Evolutionary conservation across 64 coral and sea anemone species (phyloP).

Genomic region (Pocillopora damicornis): DNA sequence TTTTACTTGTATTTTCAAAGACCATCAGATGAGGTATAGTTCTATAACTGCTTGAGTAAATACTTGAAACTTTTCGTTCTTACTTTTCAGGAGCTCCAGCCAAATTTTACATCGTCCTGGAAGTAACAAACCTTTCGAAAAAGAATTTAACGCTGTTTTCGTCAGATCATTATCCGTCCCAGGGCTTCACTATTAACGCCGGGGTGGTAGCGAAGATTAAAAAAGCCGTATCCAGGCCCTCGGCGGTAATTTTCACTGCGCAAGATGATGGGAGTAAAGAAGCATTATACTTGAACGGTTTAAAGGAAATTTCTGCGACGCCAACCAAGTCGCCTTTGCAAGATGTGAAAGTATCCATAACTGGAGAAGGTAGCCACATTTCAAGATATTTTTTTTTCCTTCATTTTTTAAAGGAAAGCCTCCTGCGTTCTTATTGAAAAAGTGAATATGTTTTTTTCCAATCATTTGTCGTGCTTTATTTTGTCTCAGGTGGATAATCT

Average conservation of each 20-base stretch:
- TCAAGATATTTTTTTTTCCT: neutral
- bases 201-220: constrained; percentile 64
- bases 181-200: constrained; percentile 60
- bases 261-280: neutral
- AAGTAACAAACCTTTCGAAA: constrained; percentile 57
- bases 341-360: constrained; percentile 25
- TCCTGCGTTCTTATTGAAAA: no score
- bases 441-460: no score
- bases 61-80: neutral
- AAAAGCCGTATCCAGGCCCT: constrained; percentile 72
- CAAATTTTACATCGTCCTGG: constrained; percentile 77
- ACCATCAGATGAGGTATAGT: neutral
- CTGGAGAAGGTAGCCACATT: constrained; percentile 32
- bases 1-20: neutral
- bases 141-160: constrained; percentile 40
- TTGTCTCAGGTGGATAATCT: no score
- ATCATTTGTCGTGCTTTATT: no score
- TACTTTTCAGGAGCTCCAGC: constrained; percentile 46
- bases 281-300: constrained; percentile 52
- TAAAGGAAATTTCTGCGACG: constrained; percentile 17
- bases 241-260: constrained; percentile 61
- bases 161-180: constrained; percentile 52
- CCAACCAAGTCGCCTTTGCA: constrained; percentile 61
- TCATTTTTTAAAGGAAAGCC: neutral
- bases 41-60: neutral